Percentiles rank a stretch among this genome's conserved stretches.
phyloP scores from a whole-genome alignment of 2,888 invertebrate species.

The Heliothis peltigera region DNA sequence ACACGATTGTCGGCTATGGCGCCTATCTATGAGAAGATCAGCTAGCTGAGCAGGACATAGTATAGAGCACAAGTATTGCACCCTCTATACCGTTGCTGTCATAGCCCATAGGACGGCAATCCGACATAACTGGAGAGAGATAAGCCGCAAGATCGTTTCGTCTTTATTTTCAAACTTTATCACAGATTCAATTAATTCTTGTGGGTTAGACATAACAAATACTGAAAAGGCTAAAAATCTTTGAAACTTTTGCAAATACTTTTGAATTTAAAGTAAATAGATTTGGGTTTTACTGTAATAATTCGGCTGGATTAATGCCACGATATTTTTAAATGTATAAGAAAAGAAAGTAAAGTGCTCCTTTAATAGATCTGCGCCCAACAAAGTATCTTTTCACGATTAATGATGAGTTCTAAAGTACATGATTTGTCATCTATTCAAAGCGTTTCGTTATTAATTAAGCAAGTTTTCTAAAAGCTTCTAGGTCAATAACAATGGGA shows the following conservation, averaged over 20 bases:
- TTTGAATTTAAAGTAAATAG: neutral
- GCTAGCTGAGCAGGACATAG: too few species aligned
- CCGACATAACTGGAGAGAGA: too few species aligned
- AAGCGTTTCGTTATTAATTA: conserved; percentile 45
- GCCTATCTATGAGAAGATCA: too few species aligned
- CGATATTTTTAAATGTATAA: conserved; percentile 4
- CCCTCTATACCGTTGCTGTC: too few species aligned
- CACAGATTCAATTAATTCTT: neutral
- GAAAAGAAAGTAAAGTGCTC: conserved; percentile 4
- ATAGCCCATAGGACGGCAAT: too few species aligned
- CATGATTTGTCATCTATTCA: conserved; percentile 47
- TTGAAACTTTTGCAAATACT: neutral
- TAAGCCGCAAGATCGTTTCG: too few species aligned
- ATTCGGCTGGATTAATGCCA: neutral
- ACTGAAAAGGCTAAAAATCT: neutral
- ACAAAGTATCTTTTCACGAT: conserved; percentile 22
- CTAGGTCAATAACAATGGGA: conserved; percentile 51
- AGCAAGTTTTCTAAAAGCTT: conserved; percentile 38
- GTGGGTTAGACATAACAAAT: neutral
- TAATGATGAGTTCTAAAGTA: conserved; percentile 29
- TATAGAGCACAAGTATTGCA: too few species aligned
- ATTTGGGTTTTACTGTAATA: neutral
- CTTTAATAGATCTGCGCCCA: neutral
- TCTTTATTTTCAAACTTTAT: too few species aligned
- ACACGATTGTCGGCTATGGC: too few species aligned